A percentile compares a stretch with the other conserved stretches of the same genome.
Conservation (phyloP, 2,888 invertebrate genomes). For the Lasioglossum calceatum region DNA sequence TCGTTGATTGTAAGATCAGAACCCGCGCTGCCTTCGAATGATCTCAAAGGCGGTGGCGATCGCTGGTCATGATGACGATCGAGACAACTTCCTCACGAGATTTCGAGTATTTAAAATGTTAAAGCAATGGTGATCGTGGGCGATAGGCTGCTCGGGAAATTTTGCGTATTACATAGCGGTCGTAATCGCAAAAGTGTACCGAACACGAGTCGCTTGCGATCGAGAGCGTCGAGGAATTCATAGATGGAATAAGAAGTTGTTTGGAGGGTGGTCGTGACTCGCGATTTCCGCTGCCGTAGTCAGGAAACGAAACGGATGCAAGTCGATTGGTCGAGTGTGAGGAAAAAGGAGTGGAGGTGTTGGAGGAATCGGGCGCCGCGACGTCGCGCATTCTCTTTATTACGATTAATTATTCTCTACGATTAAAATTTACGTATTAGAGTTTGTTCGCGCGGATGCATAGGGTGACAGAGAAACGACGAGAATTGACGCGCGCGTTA, state of each 20-base stretch:
- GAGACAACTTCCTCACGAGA: slow-evolving; percentile 9
- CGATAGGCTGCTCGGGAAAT: slow-evolving; percentile 71
- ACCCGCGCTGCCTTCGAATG: slow-evolving; percentile 22
- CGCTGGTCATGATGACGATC: background rate
- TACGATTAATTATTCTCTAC: background rate
- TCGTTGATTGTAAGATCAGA: slow-evolving; percentile 22
- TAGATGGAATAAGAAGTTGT: slow-evolving; percentile 4
- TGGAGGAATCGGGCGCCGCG: slow-evolving; percentile 11
- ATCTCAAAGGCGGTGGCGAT: slow-evolving; percentile 41
- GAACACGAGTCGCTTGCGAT: slow-evolving; percentile 23
- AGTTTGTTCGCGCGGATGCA: slow-evolving; percentile 11
- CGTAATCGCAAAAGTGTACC: slow-evolving; percentile 79
- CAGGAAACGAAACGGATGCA: slow-evolving; percentile 18
- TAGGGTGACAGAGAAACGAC: slow-evolving; percentile 9
- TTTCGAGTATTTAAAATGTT: background rate
- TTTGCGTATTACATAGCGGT: slow-evolving; percentile 81
- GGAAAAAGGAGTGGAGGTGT: background rate
- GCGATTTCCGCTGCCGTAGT: slow-evolving; percentile 31
- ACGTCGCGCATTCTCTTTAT: background rate
- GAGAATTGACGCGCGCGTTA: slow-evolving; percentile 1
- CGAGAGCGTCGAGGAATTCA: background rate
- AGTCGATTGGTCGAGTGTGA: slow-evolving; percentile 7
- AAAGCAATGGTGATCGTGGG: background rate
- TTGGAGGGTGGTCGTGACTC: background rate
- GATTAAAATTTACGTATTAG: slow-evolving; percentile 1